Conservation (phyloP, 1,140 invertebrate species). For the Drosophila lacertosa region DNA sequence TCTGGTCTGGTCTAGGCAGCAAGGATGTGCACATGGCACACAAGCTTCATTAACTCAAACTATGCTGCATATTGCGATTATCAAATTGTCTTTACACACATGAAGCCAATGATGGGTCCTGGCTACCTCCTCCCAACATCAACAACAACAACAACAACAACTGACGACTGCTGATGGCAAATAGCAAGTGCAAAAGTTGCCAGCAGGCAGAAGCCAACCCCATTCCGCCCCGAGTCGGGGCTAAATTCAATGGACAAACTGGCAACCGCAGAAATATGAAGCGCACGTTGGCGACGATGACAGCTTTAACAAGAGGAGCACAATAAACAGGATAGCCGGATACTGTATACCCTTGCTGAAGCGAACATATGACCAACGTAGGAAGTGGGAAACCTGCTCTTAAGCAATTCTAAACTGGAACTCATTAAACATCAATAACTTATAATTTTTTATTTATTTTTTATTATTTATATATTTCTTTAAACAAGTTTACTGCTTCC, state of each 20-base stretch:
- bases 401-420: no score
- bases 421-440: no score
- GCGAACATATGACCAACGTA: no score
- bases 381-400: no score
- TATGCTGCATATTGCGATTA: conserved; percentile 82
- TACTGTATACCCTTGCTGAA: no score
- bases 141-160: background rate
- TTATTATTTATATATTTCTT: no score
- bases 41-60: conserved; percentile 82
- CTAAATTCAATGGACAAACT: conserved; percentile 25
- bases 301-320: conserved; percentile 11
- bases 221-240: background rate
- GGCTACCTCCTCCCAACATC: background rate
- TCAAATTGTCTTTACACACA: conserved; percentile 81
- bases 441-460: no score
- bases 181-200: conserved; percentile 58
- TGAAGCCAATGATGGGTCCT: conserved; percentile 41
- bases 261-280: conserved; percentile 75
- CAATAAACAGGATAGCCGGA: no score
- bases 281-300: conserved; percentile 38
- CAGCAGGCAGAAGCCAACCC: background rate
- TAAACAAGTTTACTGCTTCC: no score
- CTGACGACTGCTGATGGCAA: conserved; percentile 50
- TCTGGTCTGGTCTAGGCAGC: conserved; percentile 8
- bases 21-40: conserved; percentile 52